phyloP scores from a whole-genome alignment of 2,113 vertebrate species.

The Malurus elegans region DNA sequence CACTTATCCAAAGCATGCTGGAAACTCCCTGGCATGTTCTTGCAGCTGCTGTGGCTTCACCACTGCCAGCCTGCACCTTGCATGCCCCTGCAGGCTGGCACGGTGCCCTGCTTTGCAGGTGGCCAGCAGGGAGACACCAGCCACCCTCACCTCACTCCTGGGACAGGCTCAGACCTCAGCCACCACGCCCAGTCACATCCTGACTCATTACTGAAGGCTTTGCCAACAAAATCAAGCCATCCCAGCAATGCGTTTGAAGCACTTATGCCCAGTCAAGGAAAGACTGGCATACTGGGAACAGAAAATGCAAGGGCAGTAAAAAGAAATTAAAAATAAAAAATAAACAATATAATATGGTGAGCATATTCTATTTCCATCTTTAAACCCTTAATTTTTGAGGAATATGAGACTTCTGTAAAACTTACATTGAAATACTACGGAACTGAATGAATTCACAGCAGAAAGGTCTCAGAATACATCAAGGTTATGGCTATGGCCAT shows the following conservation, averaged over 20 bases:
- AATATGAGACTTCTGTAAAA: neutral
- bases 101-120: fast-evolving
- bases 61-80: neutral
- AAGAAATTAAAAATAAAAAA: neutral
- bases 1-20: neutral
- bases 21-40: neutral
- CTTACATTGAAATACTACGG: neutral
- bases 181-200: fast-evolving
- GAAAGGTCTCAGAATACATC: neutral
- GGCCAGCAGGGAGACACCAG: neutral
- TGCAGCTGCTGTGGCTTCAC: neutral
- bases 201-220: neutral
- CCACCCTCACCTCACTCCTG: fast-evolving
- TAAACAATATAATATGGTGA: neutral
- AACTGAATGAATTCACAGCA: conserved; percentile 30
- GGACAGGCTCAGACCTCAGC: neutral
- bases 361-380: neutral
- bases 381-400: neutral
- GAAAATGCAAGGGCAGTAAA: neutral
- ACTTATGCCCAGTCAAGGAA: neutral
- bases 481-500: neutral
- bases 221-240: neutral
- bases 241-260: fast-evolving
- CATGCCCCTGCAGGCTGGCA: neutral
- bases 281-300: neutral